These are phyloP conservation scores for Catharus fuscescens DNA, from an alignment of 2,113 vertebrate genomes.

Conservation along the genomic window DNA sequence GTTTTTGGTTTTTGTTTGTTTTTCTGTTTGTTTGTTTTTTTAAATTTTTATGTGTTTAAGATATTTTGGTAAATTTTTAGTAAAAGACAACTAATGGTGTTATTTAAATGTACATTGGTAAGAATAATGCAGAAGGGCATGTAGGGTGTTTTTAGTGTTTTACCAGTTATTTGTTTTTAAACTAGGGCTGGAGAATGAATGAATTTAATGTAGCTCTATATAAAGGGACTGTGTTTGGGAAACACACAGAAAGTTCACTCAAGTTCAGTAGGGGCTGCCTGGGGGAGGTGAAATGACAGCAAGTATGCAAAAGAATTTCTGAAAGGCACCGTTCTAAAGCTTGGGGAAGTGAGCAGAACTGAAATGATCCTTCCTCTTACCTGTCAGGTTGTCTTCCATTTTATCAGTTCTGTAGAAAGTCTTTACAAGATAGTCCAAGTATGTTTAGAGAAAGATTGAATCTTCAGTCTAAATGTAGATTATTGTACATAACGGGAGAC, in stretches of 20 bases:
- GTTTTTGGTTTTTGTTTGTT: constrained; percentile 81
- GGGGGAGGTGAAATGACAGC: background rate
- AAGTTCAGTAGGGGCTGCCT: background rate
- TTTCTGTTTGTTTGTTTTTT: constrained; percentile 81
- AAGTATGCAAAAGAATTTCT: background rate
- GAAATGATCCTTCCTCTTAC: constrained; percentile 28
- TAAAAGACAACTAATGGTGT: constrained; percentile 83
- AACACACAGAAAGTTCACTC: constrained; percentile 13
- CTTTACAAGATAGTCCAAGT: constrained; percentile 31
- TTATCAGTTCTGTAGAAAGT: constrained; percentile 24
- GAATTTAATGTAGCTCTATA: constrained; percentile 51
- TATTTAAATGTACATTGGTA: constrained; percentile 84
- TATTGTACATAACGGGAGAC: constrained; percentile 65
- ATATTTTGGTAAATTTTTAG: constrained; percentile 96
- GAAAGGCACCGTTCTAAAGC: background rate
- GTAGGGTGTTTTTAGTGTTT: constrained; percentile 81
- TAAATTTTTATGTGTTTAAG: constrained; percentile 92
- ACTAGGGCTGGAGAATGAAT: constrained; percentile 45
- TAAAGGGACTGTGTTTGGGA: background rate
- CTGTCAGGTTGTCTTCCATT: constrained; percentile 16
- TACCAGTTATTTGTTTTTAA: constrained; percentile 65
- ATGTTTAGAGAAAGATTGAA: background rate
- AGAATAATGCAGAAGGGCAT: constrained; percentile 75
- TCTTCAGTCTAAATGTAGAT: constrained; percentile 56
- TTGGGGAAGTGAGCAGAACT: background rate